Evolutionary conservation across 2,888 invertebrate species (phyloP), one percentile per base, ranked within the genome.

Genomic region (Diarsia mendica): DNA sequence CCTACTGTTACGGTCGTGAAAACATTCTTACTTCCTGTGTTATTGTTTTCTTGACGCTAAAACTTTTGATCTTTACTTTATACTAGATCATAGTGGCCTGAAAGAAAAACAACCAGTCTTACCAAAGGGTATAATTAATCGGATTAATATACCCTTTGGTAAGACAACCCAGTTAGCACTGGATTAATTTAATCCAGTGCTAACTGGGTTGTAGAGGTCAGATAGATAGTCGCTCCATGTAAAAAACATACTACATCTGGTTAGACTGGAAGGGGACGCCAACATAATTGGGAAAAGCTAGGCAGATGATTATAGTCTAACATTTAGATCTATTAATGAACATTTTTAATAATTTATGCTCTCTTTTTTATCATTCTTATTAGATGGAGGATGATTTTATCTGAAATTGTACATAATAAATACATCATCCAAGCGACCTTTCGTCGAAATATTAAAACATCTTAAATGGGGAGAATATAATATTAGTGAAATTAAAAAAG

Each of bases 401-500:
- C 73, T 67, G 55, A 72, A 77, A 82, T 80, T 69, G 39, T 75
- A 46, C 63, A 69, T 71, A 73, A 79, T 75, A 77, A 82, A 79
- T 80, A 83, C 68, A 72, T 75, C 63, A 80, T 78, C 75, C 67
- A 28, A 74, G 44, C 55, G 76, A 81, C 68, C 72, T 85, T 85
- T 79, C 72, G 61, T 64, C 64, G 58, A 67, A 82, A 88, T 85
- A 87, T 87, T 84, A 84, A 85, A 87, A 86, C 77, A 74, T 85
- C 78, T 80, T 85, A 83, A 86, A 86, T 85, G 80, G 84, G 86
- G 86, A 89, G 87, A 92, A 92, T 94, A 91, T 92, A 93, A 94
- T 95, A 94, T 95, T 94, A 94, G 94, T 92, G 91, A 95, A 96
- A 96, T 96, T 96, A 96, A 96, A 95, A 95, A 96, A 93, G 94